Base-by-base conservation (phyloP, 1,140 invertebrate species). In the Pseudomyrmex cubaensis region DNA sequence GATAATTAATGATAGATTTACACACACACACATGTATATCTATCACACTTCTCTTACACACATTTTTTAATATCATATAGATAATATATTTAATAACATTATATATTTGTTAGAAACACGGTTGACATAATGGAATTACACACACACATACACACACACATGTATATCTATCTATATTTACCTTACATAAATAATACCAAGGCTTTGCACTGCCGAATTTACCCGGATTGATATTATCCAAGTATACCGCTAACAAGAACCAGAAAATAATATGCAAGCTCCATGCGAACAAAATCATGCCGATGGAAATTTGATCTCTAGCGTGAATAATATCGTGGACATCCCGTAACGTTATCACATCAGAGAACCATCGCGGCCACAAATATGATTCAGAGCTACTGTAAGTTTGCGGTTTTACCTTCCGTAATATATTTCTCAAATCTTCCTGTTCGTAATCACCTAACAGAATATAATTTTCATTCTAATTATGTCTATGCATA, bases 191-290 rank as follows among this genome's bases (percentile, higher is more conserved):
- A 64, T 89, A 90, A 13, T 86, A 88, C 77, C 80, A 89, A 8
- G 86, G 64, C 44, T 87, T 88, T 10, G 66, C 82, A 15, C 76
- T 83, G 17, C 87, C 84, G 57, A 76, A 89, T 86, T 86, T 84
- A 12, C 87, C 89, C 10, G 87, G 84, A 15, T 82, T 75, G 17
- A 90, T 52, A 76, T 87, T 87, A 57, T 90, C 87, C n/a, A 87
- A 73, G 57, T 90, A 90, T 54, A 90, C 48, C 1, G 87, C 80
- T 10, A 88, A 8, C 2, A 72, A 17, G 8, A 72, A 78, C 89
- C 89, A 90, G n/a, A 83, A 78, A 66, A 85, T 70, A 52, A 87
- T 87, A 59, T 90, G 89, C 10, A 89, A 52, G 12, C 48, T 25
- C 87, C 89, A 90, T 2, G 35, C 22, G 2, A 85, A 44, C 2